Conservation (phyloP, 2,113 vertebrate species). For the Lasiurus cinereus region DNA sequence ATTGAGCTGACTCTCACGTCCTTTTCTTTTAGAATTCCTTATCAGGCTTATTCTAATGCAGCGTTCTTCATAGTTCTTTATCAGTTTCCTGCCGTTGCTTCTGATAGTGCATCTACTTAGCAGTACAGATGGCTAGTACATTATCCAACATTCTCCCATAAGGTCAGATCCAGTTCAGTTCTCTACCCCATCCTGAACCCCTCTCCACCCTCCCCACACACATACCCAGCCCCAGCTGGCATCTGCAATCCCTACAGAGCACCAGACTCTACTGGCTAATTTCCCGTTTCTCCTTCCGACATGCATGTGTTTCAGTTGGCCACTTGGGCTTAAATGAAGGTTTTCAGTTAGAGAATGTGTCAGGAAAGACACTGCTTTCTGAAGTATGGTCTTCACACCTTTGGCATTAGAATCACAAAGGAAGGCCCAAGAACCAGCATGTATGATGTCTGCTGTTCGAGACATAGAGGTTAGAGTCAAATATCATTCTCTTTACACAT, state of each 20-base stretch:
- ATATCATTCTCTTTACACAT: background rate
- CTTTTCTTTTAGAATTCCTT: background rate
- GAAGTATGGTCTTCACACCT: background rate
- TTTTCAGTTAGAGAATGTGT: background rate
- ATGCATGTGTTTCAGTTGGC: background rate
- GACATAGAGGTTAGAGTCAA: background rate
- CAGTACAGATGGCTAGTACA: background rate
- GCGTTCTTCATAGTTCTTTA: background rate
- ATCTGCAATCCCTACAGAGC: background rate
- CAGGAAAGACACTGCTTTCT: background rate
- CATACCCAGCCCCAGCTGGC: background rate
- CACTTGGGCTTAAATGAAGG: background rate
- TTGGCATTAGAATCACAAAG: background rate
- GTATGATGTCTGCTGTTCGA: background rate
- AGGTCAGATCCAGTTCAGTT: background rate
- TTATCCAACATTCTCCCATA: background rate
- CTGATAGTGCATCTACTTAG: background rate
- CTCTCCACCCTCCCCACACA: too few species aligned
- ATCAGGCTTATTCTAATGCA: background rate
- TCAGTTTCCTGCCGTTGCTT: background rate
- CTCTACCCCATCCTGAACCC: too few species aligned
- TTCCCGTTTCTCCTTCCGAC: background rate
- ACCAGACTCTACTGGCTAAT: background rate
- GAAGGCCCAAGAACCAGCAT: background rate
- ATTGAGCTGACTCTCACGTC: background rate